phyloP scores from a whole-genome alignment of 2,113 vertebrate species.

The Melierax canorus region DNA sequence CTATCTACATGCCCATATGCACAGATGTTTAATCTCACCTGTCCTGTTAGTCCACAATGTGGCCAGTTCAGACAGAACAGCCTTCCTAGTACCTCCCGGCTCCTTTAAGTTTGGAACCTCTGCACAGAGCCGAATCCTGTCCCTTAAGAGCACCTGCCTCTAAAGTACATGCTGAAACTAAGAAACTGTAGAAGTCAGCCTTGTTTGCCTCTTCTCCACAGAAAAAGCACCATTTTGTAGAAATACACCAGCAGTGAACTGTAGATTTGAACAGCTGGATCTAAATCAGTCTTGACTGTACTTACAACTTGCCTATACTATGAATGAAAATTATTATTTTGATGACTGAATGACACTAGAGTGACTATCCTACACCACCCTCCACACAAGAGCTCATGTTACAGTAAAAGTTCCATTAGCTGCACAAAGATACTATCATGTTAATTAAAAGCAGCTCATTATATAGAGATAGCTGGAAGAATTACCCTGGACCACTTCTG shows the following conservation, averaged over 20 bases:
- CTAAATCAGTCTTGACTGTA: neutral
- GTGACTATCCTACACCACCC: neutral
- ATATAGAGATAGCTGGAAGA: neutral
- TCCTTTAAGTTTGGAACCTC: neutral
- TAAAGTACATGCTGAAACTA: neutral
- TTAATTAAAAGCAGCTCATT: neutral
- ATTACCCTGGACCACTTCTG: neutral
- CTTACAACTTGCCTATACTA: neutral
- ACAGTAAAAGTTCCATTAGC: neutral
- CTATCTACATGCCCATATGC: accelerated
- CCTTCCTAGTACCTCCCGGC: neutral
- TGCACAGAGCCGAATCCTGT: neutral
- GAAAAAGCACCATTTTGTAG: neutral
- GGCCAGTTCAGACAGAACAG: neutral
- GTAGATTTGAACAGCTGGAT: neutral
- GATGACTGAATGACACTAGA: neutral
- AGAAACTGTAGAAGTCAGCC: neutral
- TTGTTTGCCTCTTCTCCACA: neutral
- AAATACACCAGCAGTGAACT: neutral
- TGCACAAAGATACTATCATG: neutral
- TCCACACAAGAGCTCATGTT: neutral
- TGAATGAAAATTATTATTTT: neutral
- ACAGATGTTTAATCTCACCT: neutral
- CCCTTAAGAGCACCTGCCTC: neutral
- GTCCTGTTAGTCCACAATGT: neutral